Conservation (phyloP, 2,888 invertebrate genomes). For the Syrphus vitripennis region DNA sequence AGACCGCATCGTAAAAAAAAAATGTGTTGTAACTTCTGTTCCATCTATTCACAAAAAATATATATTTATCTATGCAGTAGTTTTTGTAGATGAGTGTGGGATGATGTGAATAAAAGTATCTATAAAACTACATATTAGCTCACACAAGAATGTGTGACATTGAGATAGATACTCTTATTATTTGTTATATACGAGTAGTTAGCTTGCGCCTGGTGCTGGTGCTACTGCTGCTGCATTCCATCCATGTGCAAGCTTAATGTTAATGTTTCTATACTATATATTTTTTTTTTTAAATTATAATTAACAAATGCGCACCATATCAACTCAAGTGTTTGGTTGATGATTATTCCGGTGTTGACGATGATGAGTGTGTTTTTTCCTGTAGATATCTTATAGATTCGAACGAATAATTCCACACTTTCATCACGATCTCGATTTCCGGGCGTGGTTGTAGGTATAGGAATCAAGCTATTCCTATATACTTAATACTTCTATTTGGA, state of each 20-base stretch:
- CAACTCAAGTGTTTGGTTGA: conserved; percentile 41
- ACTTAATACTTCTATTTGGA: conserved; percentile 37
- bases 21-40: conserved; percentile 47
- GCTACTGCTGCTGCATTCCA: conserved; percentile 44
- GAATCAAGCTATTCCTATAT: not conserved
- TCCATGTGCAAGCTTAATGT: conserved; percentile 57
- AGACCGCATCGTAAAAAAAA: conserved; percentile 53
- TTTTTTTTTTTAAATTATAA: conserved; percentile 38
- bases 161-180: conserved; percentile 50
- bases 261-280: conserved; percentile 30
- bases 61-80: not conserved
- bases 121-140: conserved; percentile 1
- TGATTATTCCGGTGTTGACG: conserved; percentile 36
- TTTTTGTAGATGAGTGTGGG: conserved; percentile 1
- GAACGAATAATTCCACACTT: conserved; percentile 59
- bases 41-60: not conserved
- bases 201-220: conserved; percentile 22
- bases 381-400: conserved; percentile 44
- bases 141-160: conserved; percentile 53
- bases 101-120: conserved; percentile 26
- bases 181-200: conserved; percentile 4
- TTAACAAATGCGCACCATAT: conserved; percentile 36
- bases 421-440: conserved; percentile 67
- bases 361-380: conserved; percentile 25
- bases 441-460: conserved; percentile 50